Evolutionary conservation across 2,888 invertebrate genomes (phyloP), one percentile per base, ranked within the genome.

Genomic region (Pinctada fucata): DNA sequence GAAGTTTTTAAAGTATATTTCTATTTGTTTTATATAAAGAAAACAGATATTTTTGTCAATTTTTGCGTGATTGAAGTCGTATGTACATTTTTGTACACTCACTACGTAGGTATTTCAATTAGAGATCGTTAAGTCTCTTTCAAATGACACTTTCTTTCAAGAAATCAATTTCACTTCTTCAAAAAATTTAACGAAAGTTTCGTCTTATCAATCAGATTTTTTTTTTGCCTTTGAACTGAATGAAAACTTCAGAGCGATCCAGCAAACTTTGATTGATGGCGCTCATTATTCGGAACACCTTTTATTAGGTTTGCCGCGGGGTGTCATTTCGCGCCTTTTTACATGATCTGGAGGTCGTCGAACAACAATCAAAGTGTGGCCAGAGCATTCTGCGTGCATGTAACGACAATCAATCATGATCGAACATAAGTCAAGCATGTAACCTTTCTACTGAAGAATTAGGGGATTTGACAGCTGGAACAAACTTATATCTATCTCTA

Each of bases 401-500:
- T 47, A 47, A 13, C 45, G 47, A 3, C 16, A 8, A 68, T 68
- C 68, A 68, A 68, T 68, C 68, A 68, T 47, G 31, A 68, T 68
- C 68, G 68, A 68, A 68, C 68, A 68, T 31, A 16, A 66, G 13
- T 66, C 65, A 47, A 45, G 13, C 47, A 8, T 47, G 47, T 68
- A 16, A 68, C 68, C 58, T 10, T 13, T 10, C 6, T 58, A 58
- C 13, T 58, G 58, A 13, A 31, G 58, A 58, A 58, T 58, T 58
- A 58, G 58, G 58, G 8, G 6, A 13, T 58, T 58, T 58, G 58
- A 58, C 58, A 58, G 58, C 8, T 58, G 58, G 58, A 58, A 58
- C 58, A 13, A 13, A 58, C 8, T 10, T 58, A 10, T 58, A 58
- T 58, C 58, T 58, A 58, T 58, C 6, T 6, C 58, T 58, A 58